Conservation (phyloP, 2,888 invertebrate genomes). For the Sturmia bella region DNA sequence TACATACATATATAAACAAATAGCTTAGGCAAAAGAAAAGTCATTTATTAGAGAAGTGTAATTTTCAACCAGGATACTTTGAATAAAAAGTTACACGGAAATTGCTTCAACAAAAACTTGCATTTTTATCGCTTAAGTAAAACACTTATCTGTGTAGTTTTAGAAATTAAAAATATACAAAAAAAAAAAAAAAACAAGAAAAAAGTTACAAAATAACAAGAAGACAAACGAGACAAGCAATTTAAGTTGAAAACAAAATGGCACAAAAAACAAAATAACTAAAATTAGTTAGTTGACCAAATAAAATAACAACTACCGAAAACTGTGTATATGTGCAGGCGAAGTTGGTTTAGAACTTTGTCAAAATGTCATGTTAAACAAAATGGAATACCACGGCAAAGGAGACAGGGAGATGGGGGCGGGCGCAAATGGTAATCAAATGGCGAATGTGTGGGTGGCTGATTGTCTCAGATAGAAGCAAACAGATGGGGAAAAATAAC, state of each 20-base stretch:
- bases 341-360: constrained; percentile 57
- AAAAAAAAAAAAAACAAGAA: background rate
- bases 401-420: background rate
- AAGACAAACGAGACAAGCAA: constrained; percentile 52
- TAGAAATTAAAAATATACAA: background rate
- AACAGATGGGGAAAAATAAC: background rate
- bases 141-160: constrained; percentile 19
- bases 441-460: background rate
- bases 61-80: background rate
- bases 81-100: background rate
- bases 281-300: constrained; percentile 57
- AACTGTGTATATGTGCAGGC: constrained; percentile 34
- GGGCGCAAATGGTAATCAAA: background rate
- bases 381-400: constrained; percentile 42
- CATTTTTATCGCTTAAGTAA: background rate
- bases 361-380: constrained; percentile 64
- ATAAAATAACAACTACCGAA: constrained; percentile 35
- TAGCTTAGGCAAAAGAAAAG: background rate
- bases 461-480: background rate
- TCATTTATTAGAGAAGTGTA: background rate
- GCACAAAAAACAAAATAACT: background rate
- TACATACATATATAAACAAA: no score
- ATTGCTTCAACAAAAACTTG: constrained; percentile 9
- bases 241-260: constrained; percentile 47
- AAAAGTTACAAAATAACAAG: constrained; percentile 24